Conservation (phyloP, 2,888 invertebrate genomes). For the Andrena marginata region DNA sequence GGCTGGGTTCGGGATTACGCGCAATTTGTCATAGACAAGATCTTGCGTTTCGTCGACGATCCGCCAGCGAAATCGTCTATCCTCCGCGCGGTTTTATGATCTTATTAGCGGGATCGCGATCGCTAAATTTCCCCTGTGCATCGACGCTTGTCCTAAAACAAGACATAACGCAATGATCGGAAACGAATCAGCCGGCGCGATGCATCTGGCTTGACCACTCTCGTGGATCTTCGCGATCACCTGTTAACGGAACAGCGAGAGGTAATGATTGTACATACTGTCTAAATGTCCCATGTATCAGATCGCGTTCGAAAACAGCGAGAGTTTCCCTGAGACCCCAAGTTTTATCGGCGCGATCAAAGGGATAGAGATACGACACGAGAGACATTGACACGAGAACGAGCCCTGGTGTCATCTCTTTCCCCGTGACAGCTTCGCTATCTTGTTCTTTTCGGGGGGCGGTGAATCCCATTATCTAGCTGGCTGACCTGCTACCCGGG, state of each 20-base stretch:
- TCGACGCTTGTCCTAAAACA: neutral
- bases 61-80: slow-evolving; percentile 1
- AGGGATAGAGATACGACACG: slow-evolving; percentile 54
- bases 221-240: slow-evolving; percentile 15
- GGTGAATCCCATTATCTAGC: slow-evolving; percentile 75
- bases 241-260: neutral
- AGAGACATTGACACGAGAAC: slow-evolving; percentile 55
- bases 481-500: slow-evolving; percentile 66
- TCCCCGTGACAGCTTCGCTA: slow-evolving; percentile 80
- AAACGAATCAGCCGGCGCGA: slow-evolving; percentile 2
- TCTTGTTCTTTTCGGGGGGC: slow-evolving; percentile 65
- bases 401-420: slow-evolving; percentile 76
- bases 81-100: slow-evolving; percentile 22
- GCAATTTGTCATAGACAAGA: slow-evolving; percentile 63
- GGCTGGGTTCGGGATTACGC: slow-evolving; percentile 10
- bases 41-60: slow-evolving; percentile 21
- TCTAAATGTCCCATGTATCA: slow-evolving; percentile 39
- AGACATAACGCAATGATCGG: slow-evolving; percentile 20
- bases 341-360: slow-evolving; percentile 69
- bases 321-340: slow-evolving; percentile 26
- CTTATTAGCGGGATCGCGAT: slow-evolving; percentile 35
- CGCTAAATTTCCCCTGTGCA: slow-evolving; percentile 10
- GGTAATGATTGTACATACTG: slow-evolving; percentile 9
- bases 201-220: neutral
- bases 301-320: slow-evolving; percentile 44